phyloP scores from a whole-genome alignment of 2,888 invertebrate genomes.

The Diachrysia chrysitis region DNA sequence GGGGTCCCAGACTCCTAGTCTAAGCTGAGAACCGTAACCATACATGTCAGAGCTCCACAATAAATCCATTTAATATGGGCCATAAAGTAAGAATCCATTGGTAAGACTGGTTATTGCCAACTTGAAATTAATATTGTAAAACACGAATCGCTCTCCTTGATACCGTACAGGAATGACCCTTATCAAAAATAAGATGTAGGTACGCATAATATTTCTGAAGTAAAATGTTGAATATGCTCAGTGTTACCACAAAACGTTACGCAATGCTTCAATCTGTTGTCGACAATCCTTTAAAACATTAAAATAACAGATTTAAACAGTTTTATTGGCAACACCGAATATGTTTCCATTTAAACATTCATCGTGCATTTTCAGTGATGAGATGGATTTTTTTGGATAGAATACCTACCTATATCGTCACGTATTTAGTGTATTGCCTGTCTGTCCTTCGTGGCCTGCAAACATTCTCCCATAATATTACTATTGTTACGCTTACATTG shows the following conservation, averaged over 20 bases:
- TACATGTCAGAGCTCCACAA: no score
- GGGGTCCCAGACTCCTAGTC: no score
- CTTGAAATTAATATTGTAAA: no score
- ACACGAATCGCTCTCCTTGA: not conserved
- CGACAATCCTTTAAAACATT: not conserved
- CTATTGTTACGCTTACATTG: constrained; percentile 31
- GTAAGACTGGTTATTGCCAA: not conserved
- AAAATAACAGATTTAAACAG: not conserved
- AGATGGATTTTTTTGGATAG: constrained; percentile 23
- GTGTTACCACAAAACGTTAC: constrained; percentile 13
- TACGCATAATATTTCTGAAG: constrained; percentile 32
- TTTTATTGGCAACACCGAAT: not conserved
- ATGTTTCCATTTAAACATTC: constrained; percentile 25
- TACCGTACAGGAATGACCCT: constrained; percentile 12
- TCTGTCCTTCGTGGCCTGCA: constrained; percentile 29
- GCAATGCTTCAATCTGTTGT: constrained; percentile 12
- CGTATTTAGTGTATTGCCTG: constrained; percentile 33
- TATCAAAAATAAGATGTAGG: constrained; percentile 37
- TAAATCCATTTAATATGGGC: no score
- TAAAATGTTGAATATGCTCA: not conserved
- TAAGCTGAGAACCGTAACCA: no score
- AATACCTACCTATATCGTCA: constrained; percentile 16
- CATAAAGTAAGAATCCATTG: no score
- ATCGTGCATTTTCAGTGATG: constrained; percentile 43
- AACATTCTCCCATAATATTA: constrained; percentile 23